phyloP scores from a whole-genome alignment of 1,140 invertebrate genomes.

The Trinorchestia longiramus region DNA sequence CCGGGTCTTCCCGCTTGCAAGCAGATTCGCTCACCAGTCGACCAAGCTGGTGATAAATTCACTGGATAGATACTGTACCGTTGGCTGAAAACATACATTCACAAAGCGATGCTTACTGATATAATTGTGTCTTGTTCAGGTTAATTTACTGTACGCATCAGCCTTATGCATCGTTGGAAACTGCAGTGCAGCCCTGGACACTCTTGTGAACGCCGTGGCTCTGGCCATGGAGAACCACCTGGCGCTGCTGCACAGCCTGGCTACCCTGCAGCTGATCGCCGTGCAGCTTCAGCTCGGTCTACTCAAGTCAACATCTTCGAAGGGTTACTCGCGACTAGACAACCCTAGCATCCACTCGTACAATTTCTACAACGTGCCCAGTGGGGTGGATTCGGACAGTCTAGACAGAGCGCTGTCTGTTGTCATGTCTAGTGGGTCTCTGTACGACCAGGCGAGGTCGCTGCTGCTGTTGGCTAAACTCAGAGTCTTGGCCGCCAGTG shows the following conservation, averaged over 20 bases:
- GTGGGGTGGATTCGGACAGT: neutral
- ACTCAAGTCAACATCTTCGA: neutral
- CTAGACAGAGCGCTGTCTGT: slow-evolving; percentile 22
- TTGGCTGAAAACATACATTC: neutral
- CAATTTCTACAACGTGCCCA: slow-evolving; percentile 5
- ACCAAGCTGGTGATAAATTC: too few species aligned
- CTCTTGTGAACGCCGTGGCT: slow-evolving; percentile 12
- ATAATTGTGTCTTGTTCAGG: neutral
- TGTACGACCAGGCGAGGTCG: slow-evolving; percentile 22
- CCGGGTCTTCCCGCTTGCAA: too few species aligned
- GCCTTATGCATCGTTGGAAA: slow-evolving; percentile 24
- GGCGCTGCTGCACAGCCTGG: slow-evolving; percentile 45
- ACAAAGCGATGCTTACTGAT: neutral
- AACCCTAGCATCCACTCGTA: slow-evolving; percentile 30
- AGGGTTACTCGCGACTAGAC: neutral
- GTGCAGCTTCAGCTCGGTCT: slow-evolving; percentile 41
- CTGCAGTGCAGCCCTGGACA: slow-evolving; percentile 40
- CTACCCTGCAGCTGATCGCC: slow-evolving; percentile 26
- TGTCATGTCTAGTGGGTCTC: slow-evolving; percentile 15
- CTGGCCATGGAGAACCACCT: slow-evolving; percentile 42
- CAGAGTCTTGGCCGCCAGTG: neutral
- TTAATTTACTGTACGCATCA: slow-evolving; percentile 5
- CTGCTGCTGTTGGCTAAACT: slow-evolving; percentile 35
- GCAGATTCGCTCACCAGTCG: too few species aligned
- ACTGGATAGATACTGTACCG: too few species aligned